Base-by-base conservation (phyloP, 2,797 vertebrate species). In the Dryobates pubescens region DNA sequence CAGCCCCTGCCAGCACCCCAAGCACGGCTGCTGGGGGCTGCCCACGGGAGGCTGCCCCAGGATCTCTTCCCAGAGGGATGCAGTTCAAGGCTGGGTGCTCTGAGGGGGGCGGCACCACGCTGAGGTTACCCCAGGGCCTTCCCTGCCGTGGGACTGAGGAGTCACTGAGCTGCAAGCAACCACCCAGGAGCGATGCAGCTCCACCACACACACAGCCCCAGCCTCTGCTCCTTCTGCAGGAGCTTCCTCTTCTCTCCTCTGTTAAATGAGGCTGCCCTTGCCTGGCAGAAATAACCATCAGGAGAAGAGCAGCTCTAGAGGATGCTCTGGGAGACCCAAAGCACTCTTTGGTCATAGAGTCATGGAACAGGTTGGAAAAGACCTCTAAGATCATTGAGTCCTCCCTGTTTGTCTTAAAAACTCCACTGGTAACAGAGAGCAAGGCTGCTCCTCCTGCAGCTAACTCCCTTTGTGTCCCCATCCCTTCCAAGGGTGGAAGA, bases 21-120 rank as follows among this genome's bases (percentile, higher is more conserved):
- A 86, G 75, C 72, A 7, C 79, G 1, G 65, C 0, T 17, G 86
- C 63, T 61, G 73, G 82, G 78, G 76, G 12, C 79, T 24, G 58
- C 11, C 45, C 24, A 7, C 2, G n/a, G 64, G 51, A 11, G 19
- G n/a, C 26, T 1, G 14, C 47, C 38, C 9, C 0, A 6, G 59
- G 85, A 51, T 64, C 68, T 70, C 32, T 64, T 26, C 61, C 4
- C 59, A 32, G 8, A 7, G 88, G 78, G 88, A 61, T 24, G 64
- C 11, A 15, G 5, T 0, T 6, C 45, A 5, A 29, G 49, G 27
- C 19, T 1, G 4, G 2, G 4, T 6, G 4, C 13, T 1, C 6
- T 2, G 29, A 27, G 17, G 1, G 3, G 90, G 67, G 73, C 3
- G 64, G 47, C 14, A 49, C 24, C 22, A 0, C 13, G 69, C 1